Percentiles rank a stretch among this genome's conserved stretches.
Conservation (phyloP, 2,113 vertebrate species). For the Calyptomena viridis region DNA sequence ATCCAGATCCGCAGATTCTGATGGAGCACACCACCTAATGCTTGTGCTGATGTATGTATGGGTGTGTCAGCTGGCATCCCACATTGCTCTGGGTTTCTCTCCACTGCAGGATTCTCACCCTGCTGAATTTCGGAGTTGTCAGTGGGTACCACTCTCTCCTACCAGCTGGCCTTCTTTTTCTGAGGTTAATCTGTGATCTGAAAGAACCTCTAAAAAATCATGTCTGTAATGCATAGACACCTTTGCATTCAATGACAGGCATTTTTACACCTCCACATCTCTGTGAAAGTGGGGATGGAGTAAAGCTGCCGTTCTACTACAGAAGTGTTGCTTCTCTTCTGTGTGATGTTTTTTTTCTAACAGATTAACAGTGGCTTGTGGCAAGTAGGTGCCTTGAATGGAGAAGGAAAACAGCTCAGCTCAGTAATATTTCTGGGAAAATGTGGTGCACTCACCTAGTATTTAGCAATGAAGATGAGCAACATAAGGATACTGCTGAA, state of each 20-base stretch:
- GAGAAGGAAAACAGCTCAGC: neutral
- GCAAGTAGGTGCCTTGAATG: neutral
- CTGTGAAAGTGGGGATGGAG: neutral
- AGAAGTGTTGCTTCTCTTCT: neutral
- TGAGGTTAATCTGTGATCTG: neutral
- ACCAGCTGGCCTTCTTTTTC: neutral
- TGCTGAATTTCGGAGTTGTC: neutral
- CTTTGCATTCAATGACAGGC: neutral
- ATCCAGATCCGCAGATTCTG: accelerated
- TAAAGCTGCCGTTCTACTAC: neutral
- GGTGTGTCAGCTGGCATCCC: neutral
- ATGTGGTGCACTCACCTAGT: neutral
- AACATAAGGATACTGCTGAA: neutral
- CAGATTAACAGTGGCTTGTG: neutral
- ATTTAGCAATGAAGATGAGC: neutral
- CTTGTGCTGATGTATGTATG: neutral
- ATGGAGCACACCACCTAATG: neutral
- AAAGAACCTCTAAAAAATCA: neutral
- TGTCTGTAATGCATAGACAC: neutral
- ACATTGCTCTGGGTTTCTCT: neutral
- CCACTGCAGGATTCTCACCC: neutral
- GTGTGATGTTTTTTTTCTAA: neutral
- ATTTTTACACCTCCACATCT: neutral
- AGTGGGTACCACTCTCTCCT: neutral
- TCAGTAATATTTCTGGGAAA: neutral